Conservation (phyloP, 2,888 invertebrate species). For the Oligia latruncula region DNA sequence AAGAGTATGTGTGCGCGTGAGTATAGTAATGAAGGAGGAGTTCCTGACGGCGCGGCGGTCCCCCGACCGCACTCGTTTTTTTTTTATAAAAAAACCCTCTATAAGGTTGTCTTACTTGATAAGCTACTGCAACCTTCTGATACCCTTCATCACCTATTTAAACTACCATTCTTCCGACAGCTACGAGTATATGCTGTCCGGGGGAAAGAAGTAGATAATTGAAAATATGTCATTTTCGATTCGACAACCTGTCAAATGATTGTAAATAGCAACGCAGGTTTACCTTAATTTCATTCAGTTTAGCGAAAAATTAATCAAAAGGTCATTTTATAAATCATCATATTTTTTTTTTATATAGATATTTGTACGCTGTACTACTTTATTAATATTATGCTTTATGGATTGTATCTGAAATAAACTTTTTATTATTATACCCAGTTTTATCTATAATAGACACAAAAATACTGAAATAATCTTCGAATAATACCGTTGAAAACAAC, state of each 20-base stretch:
- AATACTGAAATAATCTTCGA: not conserved
- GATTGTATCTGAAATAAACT: no score
- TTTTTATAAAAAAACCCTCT: no score
- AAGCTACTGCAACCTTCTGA: not conserved
- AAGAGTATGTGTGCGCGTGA: no score
- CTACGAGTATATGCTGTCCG: not conserved
- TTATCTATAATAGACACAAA: not conserved
- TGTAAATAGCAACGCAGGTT: not conserved
- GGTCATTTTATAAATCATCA: not conserved
- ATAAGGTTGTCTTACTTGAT: no score
- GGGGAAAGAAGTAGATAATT: not conserved
- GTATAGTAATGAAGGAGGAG: no score
- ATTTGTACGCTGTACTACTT: no score
- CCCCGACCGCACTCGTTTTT: no score
- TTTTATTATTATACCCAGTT: not conserved
- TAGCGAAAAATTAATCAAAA: not conserved
- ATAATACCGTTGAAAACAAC: conserved; percentile 30
- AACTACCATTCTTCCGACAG: not conserved
- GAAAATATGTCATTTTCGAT: not conserved
- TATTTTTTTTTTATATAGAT: no score
- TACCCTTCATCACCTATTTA: not conserved
- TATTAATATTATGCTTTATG: no score
- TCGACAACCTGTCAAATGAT: not conserved
- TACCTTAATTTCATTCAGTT: not conserved
- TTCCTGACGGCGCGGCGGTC: no score